phyloP scores from a whole-genome alignment of 2,888 invertebrate genomes.

The Notodromas monacha region DNA sequence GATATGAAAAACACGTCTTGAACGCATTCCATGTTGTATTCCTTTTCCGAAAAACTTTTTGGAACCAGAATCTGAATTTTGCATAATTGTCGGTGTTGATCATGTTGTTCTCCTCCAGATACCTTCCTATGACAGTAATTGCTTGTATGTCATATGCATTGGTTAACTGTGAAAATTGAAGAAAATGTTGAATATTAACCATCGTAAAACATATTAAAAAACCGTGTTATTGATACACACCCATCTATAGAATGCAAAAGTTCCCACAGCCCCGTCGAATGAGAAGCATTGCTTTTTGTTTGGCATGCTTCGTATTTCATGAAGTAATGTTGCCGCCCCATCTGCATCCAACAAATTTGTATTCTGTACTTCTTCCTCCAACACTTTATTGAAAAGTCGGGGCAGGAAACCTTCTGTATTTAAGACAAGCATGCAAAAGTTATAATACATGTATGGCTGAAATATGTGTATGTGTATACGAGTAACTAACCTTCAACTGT shows the following conservation, averaged over 20 bases:
- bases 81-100: conserved; percentile 4
- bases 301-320: conserved; percentile 4
- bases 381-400: conserved; percentile 4
- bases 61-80: conserved; percentile 4
- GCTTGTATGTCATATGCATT: conserved; percentile 2
- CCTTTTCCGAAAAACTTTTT: conserved; percentile 2
- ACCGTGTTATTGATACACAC: conserved; percentile 4
- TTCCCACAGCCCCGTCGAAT: conserved; percentile 4
- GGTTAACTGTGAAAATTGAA: conserved; percentile 4
- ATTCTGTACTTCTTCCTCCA: conserved; percentile 4
- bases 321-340: conserved; percentile 4
- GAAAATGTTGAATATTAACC: conserved; percentile 2
- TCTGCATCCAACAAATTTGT: conserved; percentile 4
- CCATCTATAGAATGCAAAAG: conserved; percentile 4
- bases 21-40: conserved; percentile 4
- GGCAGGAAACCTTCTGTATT: conserved; percentile 4
- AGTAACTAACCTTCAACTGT: conserved; percentile 4
- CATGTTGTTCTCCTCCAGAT: conserved; percentile 4
- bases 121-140: conserved; percentile 4
- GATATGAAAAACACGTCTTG: conserved; percentile 4
- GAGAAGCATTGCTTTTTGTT: conserved; percentile 4
- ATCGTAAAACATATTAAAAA: conserved; percentile 4
- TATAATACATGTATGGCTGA: conserved; percentile 4
- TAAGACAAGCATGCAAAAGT: conserved; percentile 4
- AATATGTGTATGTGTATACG: conserved; percentile 4